Conservation (phyloP, 2,797 vertebrate genomes). For the Ctenopoma kingsleyae region DNA sequence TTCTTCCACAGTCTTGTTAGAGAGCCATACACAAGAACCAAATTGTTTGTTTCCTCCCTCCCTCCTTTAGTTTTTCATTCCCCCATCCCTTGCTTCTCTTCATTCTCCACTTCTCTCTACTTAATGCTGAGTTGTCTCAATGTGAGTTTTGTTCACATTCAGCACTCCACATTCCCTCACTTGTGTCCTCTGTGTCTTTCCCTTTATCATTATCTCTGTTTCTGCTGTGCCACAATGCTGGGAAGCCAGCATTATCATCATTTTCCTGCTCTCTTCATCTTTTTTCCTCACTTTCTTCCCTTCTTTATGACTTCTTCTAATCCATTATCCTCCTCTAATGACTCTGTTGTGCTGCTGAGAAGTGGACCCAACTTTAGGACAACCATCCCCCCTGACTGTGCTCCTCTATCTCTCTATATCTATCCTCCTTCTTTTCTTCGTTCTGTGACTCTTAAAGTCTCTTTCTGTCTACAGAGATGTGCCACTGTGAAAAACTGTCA, state of each 20-base stretch:
- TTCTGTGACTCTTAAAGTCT: conserved; percentile 25
- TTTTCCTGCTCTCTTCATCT: conserved; percentile 52
- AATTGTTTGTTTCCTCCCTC: conserved; percentile 22
- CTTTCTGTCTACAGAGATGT: conserved; percentile 45
- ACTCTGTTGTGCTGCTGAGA: conserved; percentile 62
- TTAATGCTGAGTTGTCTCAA: conserved; percentile 55
- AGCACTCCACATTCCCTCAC: conserved; percentile 24
- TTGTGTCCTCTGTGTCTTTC: conserved; percentile 43
- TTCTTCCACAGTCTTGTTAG: conserved; percentile 31
- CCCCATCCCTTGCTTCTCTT: conserved; percentile 25
- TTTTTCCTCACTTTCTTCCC: conserved; percentile 33
- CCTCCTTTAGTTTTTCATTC: conserved; percentile 31
- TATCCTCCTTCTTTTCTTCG: conserved; percentile 29
- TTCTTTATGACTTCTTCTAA: conserved; percentile 56
- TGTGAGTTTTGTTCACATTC: conserved; percentile 52
- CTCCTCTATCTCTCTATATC: conserved; percentile 43
- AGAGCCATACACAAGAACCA: conserved; percentile 5
- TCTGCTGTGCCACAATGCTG: conserved; percentile 66
- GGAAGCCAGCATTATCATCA: conserved; percentile 67
- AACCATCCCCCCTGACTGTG: conserved; percentile 29
- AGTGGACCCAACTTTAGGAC: conserved; percentile 66
- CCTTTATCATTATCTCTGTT: conserved; percentile 68
- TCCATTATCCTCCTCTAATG: conserved; percentile 73
- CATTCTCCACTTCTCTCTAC: conserved; percentile 31
- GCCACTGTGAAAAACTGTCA: conserved; percentile 56